Evolutionary conservation across 1,140 invertebrate species (phyloP), one percentile per base, ranked within the genome.

Genomic region (Drosophila ambigua): DNA sequence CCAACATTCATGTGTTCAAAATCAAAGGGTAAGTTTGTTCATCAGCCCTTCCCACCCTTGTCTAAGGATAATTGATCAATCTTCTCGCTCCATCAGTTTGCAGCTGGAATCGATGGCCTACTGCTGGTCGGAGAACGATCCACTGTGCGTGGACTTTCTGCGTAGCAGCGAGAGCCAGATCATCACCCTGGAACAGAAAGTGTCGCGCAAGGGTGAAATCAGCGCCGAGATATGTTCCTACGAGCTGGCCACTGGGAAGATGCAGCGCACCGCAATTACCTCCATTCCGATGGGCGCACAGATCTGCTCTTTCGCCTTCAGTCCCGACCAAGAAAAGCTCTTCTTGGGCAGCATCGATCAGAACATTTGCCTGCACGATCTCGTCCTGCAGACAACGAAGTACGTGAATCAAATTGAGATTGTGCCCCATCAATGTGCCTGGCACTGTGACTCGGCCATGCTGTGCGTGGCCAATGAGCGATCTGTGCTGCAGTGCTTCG

Each of bases 401-500:
- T 93, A 93, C 48, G 93, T 94, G 8, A 61, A 89, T 16, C 89
- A 90, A 57, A 91, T 90, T 26, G 90, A 43, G 94, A 95, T 96
- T 93, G 95, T 96, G 78, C 95, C 96, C 16, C 94, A 94, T 35
- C 92, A 95, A 62, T 94, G 95, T 46, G 93, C 93, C 28, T 97
- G 96, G 96, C 95, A 97, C 89, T 93, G 94, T 51, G 94, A 94
- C 77, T 95, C 95, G 35, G 94, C 94, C 46, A 82, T 96, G 68
- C 93, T 96, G 43, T 93, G 95, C 15, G 93, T 96, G 31, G 94
- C 94, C 9, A 96, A 96, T 91, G 94, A 95, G 68, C 93, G 94
- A 69, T 95, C 96, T 6, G 95, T 96, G 78, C 92, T 96, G 55
- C 96, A 97, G 93, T 95, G 95, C 90, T 96, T 95, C 91, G 96